Base-by-base conservation (phyloP, 2,113 vertebrate species). In the Lutjanus erythropterus region DNA sequence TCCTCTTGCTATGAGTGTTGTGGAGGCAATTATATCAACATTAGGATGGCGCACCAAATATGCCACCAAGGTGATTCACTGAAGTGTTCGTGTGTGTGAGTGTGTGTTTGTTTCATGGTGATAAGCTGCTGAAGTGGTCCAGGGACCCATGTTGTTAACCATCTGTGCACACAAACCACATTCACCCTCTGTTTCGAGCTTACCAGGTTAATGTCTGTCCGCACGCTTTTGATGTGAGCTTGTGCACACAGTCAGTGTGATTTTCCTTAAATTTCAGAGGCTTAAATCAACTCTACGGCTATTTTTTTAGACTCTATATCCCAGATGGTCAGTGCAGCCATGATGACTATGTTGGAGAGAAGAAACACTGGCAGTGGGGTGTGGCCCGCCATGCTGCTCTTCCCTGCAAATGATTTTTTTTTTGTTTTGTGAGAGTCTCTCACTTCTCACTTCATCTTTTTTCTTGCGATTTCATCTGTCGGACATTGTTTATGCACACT, bases 71-170 rank as follows among this genome's bases (percentile, higher is more conserved):
- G 71, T 72, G 47, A 42, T 69, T 75, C 80, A 80, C 68, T 71
- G 65, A 79, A 4, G 58, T 55, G 53, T 62, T 37, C 79, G 58
- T 64, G 50, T 55, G 61, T 21, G 39, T 0, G 56, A 44, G 77
- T 74, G 53, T 81, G 76, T 39, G 66, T 71, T 5, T 73, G 79
- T 78, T 62, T 86, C 83, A 86, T 81, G 67, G 68, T 71, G 90
- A 85, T 93, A 86, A 92, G 71, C 89, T 71, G 87, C 76, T 89
- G 74, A 91, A 90, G 85, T 80, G 84, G 86, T 92, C 92, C 91
- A 93, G 78, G 79, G 35, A 81, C 86, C 71, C 89, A 90, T 84
- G 87, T 91, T 93, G 93, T 86, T 55, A 33, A 70, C 91, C 94
- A 94, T 94, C 93, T 95, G 94, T 93, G 88, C 88, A 68, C 68